Base-by-base conservation (phyloP, 2,113 vertebrate species). In the Parus major region DNA sequence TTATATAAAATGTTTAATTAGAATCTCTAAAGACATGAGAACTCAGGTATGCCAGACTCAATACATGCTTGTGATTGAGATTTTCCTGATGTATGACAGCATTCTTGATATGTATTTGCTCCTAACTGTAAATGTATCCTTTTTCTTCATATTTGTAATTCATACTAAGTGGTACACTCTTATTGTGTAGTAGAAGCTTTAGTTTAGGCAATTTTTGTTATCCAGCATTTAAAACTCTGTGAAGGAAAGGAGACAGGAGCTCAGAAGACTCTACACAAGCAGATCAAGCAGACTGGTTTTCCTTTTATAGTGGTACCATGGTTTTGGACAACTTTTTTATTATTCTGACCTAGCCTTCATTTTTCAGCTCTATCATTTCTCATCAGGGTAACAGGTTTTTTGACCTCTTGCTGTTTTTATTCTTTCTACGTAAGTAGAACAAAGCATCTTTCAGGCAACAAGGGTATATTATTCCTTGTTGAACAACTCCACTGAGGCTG, bases 1-100 rank as follows among this genome's bases (percentile, higher is more conserved):
- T 95, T 83, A 90, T 42, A 5, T 60, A 82, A 95, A 71, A 11
- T n/a, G n/a, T 59, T 78, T 69, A 88, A 73, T 9, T 70, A 66
- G 91, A 82, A 82, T 42, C 31, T 68, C 18, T 22, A 70, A 93
- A 93, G 15, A 7, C 7, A 15, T 47, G 27, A 69, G 52, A 80
- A 66, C 3, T 19, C 33, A 87, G 64, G 76, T 85, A 80, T 53
- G 27, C 25, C 64, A 80, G 36, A 50, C 47, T 46, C 21, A 75
- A 61, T 5, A 50, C 29, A 25, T 33, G 7, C 9, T 35, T 71
- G n/a, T 80, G 47, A 57, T 17, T 42, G 33, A 82, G 5, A 11
- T 60, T 89, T 85, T 49, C 14, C 44, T 25, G 18, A 25, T 36
- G 36, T 17, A 42, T 86, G 57, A 82, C 36, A 52, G 11, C 76